These are phyloP conservation scores for Alca torda DNA, from an alignment of 2,797 vertebrate genomes.

Conservation along the genomic window DNA sequence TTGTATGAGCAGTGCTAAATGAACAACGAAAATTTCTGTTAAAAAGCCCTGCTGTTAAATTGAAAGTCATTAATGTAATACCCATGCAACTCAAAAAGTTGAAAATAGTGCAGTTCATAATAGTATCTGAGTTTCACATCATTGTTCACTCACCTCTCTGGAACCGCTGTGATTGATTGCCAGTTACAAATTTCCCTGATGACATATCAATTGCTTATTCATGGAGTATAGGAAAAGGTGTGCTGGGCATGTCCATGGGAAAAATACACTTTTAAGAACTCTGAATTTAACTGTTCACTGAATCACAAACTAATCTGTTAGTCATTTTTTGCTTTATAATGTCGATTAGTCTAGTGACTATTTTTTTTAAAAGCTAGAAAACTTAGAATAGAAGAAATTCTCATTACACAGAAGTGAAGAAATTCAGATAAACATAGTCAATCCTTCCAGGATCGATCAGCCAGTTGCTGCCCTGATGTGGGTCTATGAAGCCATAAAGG, in stretches of 20 bases:
- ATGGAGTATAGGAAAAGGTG: not conserved
- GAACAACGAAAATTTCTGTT: not conserved
- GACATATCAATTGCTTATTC: not conserved
- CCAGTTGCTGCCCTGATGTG: not conserved
- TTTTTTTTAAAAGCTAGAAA: not conserved
- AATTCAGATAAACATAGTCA: not conserved
- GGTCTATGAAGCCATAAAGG: not conserved
- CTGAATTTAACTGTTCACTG: not conserved
- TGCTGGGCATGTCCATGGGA: not conserved
- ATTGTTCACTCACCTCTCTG: not conserved
- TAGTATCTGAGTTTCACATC: not conserved
- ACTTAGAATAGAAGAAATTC: not conserved
- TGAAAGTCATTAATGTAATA: conserved; percentile 8
- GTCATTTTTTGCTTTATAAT: not conserved
- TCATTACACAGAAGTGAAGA: not conserved
- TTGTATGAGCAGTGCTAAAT: not conserved
- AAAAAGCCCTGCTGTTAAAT: not conserved
- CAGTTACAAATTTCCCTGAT: conserved; percentile 11
- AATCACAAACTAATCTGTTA: not conserved
- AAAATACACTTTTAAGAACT: not conserved
- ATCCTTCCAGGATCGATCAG: not conserved
- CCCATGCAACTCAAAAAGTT: not conserved
- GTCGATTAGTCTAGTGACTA: not conserved
- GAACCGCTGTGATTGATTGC: not conserved
- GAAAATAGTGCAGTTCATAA: not conserved